Base-by-base conservation (phyloP, 2,888 invertebrate species). In the Aphelenchoides bicaudatus region DNA sequence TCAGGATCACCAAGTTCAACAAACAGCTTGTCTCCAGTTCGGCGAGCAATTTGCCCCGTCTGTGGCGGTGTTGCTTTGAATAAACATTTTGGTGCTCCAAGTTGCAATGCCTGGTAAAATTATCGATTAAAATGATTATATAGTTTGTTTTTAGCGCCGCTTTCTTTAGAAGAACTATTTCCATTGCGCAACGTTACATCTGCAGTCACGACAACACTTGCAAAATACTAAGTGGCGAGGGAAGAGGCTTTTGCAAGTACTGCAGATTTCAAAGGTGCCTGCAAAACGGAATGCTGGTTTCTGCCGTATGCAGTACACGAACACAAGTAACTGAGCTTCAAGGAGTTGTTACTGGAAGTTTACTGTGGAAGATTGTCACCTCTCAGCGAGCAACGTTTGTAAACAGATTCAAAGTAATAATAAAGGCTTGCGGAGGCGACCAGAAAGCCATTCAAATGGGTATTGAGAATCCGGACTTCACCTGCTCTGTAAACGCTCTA, bases 371-470 rank as follows among this genome's bases (percentile, higher is more conserved):
- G 23, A 43, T 43, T 25, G 23, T 25, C 10, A 6, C 25, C 16
- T 19, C 43, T 19, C 43, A 43, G 43, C 10, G 43, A n/a, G 43
- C 43, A 6, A 43, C 43, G 43, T 43, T 43, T n/a, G 43, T 43
- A 19, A 43, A 43, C 25, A 19, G 43, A 10, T 43, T 43, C 23
- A 6, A n/a, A 19, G n/a, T 6, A 6, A 43, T 43, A 19, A 43
- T 43, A 21, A n/a, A 6, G 23, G 43, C 43, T 21, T 43, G 25
- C 43, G 43, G 43, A n/a, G 25, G 21, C 8, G 25, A 25, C 23
- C 21, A 43, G 43, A 25, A 25, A 19, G 43, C 25, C 43, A 21
- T 25, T 10, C 43, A 19, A n/a, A 25, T 43, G 10, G 43, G 43
- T 21, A 21, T 21, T 25, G n/a, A 43, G 23, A n/a, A 43, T n/a